A percentile compares a stretch with the other conserved stretches of the same genome.
These are phyloP conservation scores for Phocides pigmalion DNA, from an alignment of 1,140 invertebrate genomes.

Conservation along the genomic window DNA sequence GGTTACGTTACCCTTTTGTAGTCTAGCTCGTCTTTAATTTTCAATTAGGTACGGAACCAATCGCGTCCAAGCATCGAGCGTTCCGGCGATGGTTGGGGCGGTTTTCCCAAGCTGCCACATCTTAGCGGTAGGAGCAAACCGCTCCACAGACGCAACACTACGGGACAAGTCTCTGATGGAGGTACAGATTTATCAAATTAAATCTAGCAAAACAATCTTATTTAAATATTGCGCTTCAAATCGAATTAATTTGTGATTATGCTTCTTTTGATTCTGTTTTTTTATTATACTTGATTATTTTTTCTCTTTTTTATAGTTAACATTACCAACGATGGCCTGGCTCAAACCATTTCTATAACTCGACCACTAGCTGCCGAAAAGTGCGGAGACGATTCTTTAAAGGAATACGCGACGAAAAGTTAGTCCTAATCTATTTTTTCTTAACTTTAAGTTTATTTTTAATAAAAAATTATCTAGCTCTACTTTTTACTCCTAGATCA, in stretches of 20 bases:
- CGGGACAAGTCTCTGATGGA: slow-evolving; percentile 42
- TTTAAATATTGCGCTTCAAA: no score
- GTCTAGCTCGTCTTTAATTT: slow-evolving; percentile 11
- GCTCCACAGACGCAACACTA: slow-evolving; percentile 68
- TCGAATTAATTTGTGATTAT: no score
- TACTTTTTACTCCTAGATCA: no score
- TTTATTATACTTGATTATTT: background rate
- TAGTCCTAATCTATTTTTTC: background rate
- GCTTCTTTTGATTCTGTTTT: no score
- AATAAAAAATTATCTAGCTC: no score
- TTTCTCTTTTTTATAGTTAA: slow-evolving; percentile 36
- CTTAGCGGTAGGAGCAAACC: slow-evolving; percentile 77
- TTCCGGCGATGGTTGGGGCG: slow-evolving; percentile 54
- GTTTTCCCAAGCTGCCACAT: slow-evolving; percentile 73
- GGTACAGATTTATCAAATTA: slow-evolving; percentile 32
- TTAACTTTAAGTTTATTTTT: no score
- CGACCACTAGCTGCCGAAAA: slow-evolving; percentile 39
- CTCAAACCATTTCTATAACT: slow-evolving; percentile 50
- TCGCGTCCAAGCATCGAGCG: slow-evolving; percentile 39
- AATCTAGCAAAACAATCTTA: background rate
- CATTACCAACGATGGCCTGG: slow-evolving; percentile 38
- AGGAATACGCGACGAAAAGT: slow-evolving; percentile 10
- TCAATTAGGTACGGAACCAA: slow-evolving; percentile 39
- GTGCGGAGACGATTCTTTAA: slow-evolving; percentile 4
- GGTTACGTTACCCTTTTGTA: no score